phyloP scores from a whole-genome alignment of 2,113 vertebrate genomes.

The Erpornis zantholeuca region DNA sequence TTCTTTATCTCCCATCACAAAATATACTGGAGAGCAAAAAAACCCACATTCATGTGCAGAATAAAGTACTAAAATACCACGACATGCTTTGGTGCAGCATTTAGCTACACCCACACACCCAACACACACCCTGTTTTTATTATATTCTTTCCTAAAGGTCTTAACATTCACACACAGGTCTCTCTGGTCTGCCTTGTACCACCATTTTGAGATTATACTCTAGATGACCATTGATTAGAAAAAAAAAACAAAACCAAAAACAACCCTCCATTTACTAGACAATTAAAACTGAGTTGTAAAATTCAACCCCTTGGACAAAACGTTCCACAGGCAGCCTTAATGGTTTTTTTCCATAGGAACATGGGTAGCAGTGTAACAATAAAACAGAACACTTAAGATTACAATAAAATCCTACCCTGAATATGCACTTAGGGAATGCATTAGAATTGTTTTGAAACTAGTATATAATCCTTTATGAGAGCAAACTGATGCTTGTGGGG shows the following conservation, averaged over 20 bases:
- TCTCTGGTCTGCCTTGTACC: background rate
- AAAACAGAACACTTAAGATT: background rate
- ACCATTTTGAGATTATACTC: background rate
- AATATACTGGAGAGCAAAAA: background rate
- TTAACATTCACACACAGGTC: background rate
- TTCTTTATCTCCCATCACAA: background rate
- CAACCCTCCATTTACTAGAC: background rate
- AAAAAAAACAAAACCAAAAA: background rate
- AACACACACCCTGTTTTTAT: background rate
- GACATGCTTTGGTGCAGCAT: background rate
- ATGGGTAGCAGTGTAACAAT: background rate
- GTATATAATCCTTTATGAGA: background rate
- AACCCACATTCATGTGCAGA: background rate
- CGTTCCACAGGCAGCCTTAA: background rate
- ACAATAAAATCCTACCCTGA: background rate
- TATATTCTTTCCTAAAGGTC: background rate
- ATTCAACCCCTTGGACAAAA: background rate
- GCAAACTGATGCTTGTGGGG: background rate
- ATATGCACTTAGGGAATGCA: background rate
- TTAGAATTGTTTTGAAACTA: background rate
- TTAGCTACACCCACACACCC: background rate
- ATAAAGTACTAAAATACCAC: background rate
- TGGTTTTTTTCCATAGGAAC: background rate
- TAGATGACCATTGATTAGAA: background rate
- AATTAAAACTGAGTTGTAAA: background rate